Conservation (phyloP, 2,113 vertebrate species). For the Chionis minor region DNA sequence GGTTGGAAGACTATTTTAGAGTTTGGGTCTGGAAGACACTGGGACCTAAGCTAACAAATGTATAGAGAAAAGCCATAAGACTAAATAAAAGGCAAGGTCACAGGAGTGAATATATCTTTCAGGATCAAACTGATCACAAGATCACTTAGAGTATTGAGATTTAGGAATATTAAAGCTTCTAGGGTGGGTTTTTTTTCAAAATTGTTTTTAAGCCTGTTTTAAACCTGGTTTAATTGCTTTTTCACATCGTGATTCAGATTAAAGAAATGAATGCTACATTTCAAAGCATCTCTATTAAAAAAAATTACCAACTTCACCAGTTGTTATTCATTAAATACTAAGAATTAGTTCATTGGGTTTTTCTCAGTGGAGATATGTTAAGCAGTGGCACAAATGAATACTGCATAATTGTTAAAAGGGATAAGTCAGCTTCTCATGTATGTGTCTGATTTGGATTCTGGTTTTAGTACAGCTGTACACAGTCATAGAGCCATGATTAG, state of each 20-base stretch:
- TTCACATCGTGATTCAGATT: neutral
- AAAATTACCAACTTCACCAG: neutral
- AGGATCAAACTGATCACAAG: neutral
- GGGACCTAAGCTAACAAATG: neutral
- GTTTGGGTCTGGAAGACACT: neutral
- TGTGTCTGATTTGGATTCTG: neutral
- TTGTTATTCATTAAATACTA: constrained; percentile 20
- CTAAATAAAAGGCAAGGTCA: neutral
- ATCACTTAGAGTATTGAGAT: neutral
- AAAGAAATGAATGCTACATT: neutral
- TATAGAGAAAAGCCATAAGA: neutral
- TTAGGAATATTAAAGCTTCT: neutral
- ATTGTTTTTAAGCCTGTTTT: neutral
- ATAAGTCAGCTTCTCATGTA: neutral
- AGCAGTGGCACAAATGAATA: neutral
- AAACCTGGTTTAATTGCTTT: constrained; percentile 16
- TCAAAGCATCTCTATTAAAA: neutral
- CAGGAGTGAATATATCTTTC: neutral
- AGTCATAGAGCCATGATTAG: neutral
- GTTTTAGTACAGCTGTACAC: neutral
- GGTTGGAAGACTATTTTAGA: neutral
- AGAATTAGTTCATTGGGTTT: neutral
- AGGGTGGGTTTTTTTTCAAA: neutral
- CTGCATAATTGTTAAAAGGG: neutral
- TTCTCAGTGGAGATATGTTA: neutral